These are phyloP conservation scores for Sinosuthora webbiana DNA, from an alignment of 2,113 vertebrate species.

Conservation along the genomic window DNA sequence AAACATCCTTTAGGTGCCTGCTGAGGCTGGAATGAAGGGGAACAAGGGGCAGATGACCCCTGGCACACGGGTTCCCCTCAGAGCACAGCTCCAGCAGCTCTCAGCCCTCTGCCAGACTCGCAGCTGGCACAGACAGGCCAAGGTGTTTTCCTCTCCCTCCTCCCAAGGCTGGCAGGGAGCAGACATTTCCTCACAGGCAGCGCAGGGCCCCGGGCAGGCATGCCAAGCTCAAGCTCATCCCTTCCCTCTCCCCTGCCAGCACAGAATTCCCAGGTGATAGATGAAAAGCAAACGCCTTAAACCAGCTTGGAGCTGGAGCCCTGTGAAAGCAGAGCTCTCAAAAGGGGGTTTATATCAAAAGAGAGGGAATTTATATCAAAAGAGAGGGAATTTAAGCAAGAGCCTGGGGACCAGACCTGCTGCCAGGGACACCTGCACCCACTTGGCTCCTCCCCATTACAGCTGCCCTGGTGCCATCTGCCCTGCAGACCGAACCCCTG, in stretches of 20 bases:
- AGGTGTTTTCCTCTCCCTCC: neutral
- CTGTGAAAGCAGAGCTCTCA: neutral
- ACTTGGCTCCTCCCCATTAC: neutral
- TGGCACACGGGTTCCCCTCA: accelerated
- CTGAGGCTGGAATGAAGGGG: accelerated
- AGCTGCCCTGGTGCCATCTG: neutral
- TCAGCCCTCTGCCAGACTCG: neutral
- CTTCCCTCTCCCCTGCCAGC: neutral
- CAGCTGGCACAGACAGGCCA: neutral
- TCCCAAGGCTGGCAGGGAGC: neutral
- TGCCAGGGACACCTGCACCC: neutral
- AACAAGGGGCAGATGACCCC: neutral
- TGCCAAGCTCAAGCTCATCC: neutral
- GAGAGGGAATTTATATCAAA: neutral
- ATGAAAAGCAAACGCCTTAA: conserved; percentile 18
- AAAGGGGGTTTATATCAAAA: neutral
- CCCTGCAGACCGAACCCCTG: neutral
- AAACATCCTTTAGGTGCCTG: no score
- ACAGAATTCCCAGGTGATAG: conserved; percentile 9
- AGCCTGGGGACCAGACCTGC: neutral
- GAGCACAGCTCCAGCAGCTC: neutral
- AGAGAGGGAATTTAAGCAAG: neutral
- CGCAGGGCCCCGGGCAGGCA: neutral
- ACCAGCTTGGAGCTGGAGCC: neutral
- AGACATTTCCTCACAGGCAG: neutral